Conservation (phyloP, 1,140 invertebrate species). For the Panulirus ornatus region DNA sequence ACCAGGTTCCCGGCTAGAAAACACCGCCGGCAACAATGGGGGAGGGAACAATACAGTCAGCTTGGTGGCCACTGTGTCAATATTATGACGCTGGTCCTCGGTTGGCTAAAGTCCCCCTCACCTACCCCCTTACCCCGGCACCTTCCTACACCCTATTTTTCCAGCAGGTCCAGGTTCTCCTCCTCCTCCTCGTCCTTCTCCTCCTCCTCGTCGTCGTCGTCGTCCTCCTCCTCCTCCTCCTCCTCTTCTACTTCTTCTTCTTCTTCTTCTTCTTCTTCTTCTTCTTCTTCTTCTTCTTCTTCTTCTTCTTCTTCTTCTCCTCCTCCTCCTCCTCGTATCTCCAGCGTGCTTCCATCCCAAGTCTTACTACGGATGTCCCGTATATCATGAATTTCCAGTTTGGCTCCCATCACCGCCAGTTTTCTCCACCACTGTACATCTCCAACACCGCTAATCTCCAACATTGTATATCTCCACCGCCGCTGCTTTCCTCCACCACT, state of each 20-base stretch:
- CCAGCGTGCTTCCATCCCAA: neutral
- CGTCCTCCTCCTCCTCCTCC: neutral
- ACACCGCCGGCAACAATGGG: neutral
- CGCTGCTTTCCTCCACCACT: too few relatives aligned
- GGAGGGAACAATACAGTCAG: neutral
- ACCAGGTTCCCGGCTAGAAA: neutral
- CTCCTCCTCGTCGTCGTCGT: neutral
- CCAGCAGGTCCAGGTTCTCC: neutral
- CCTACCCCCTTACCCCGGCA: neutral
- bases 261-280: neutral
- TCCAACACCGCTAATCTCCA: too few relatives aligned
- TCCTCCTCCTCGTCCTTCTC: neutral
- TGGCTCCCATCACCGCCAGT: too few relatives aligned
- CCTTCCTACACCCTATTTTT: neutral
- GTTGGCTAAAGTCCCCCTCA: neutral
- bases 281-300: neutral
- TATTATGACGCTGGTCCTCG: conserved; percentile 1
- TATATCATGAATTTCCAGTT: too few relatives aligned
- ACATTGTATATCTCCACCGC: too few relatives aligned
- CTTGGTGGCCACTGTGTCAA: conserved; percentile 15
- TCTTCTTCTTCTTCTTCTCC: neutral
- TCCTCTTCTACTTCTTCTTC: neutral
- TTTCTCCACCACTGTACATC: too few relatives aligned
- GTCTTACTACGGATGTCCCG: too few relatives aligned
- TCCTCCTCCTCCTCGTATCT: neutral